phyloP scores from a whole-genome alignment of 2,888 invertebrate genomes.

The Drosophila macrospina region DNA sequence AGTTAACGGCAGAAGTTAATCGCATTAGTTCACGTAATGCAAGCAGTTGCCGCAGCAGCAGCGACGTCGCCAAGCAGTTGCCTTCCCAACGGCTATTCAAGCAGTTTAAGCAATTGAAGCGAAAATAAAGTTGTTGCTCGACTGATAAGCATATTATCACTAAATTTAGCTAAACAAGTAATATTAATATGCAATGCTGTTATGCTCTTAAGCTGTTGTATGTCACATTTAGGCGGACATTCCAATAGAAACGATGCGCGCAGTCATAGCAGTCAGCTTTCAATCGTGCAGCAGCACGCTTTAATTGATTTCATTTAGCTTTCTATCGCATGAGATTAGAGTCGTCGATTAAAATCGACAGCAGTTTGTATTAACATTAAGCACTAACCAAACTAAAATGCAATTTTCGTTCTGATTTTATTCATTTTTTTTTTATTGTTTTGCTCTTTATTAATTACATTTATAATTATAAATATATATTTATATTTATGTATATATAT shows the following conservation, averaged over 20 bases:
- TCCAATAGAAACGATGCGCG: background rate
- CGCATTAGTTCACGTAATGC: background rate
- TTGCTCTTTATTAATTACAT: conserved; percentile 49
- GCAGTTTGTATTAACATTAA: no score
- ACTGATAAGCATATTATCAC: background rate
- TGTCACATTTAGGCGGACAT: background rate
- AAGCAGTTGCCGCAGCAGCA: background rate
- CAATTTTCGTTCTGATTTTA: conserved; percentile 9
- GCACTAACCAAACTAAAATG: no score
- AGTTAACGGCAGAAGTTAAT: background rate
- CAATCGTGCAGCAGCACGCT: no score
- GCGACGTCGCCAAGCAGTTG: background rate
- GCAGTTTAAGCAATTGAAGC: no score
- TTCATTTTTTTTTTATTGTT: conserved; percentile 20
- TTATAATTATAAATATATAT: conserved; percentile 50
- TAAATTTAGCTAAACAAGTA: background rate
- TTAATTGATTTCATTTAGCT: no score
- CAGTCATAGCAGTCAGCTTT: background rate
- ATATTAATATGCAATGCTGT: background rate
- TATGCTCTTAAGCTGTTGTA: no score
- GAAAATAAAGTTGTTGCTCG: no score
- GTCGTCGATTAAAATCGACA: no score
- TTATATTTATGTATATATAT: conserved; percentile 29
- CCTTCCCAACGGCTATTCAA: no score
- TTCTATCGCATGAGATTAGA: no score